Base-by-base conservation (phyloP, 1,140 invertebrate genomes). In the Phymorhynchus buccinoides region DNA sequence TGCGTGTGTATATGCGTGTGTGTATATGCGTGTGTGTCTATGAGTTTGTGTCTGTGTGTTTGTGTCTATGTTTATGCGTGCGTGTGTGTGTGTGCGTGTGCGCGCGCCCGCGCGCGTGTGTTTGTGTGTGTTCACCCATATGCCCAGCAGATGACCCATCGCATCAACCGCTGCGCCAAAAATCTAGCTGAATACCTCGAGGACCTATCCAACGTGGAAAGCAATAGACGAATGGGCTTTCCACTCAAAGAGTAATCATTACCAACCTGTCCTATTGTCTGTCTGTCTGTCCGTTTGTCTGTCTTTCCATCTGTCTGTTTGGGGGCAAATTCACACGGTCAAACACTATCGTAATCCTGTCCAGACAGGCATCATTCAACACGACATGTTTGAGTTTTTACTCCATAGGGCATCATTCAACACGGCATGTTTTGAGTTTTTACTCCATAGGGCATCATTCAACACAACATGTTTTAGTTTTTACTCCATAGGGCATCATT, bases 21-120 rank as follows among this genome's bases (percentile, higher is more conserved):
- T 81, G 80, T 81, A 18, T 81, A 35, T 81, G 52, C 39, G 80
- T 81, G 52, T 39, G 48, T 39, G 52, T 39, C 52, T 81, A 22
- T 62, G 80, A 37, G 32, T 66, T 52, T 81, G 56, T 66, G 80
- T 66, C 6, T 66, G 80, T 81, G 80, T 37, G 56, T 39, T 52
- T 81, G 80, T 78, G 75, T 78, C 39, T 42, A 39, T 22, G 52
- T 66, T 52, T 66, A 35, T 66, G 52, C 22, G 0, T 27, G 80
- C 3, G 56, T 66, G 32, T 39, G 56, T 62, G 52, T 39, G 52
- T 66, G 80, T 39, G 80, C 39, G 44, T 66, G 80, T 81, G 80
- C 3, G 44, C 12, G 78, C 42, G 78, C 6, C 30, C 1, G 73
- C 27, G 73, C 1, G 48, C 39, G 79, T 62, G 48, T 62, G 79